Base-by-base conservation (phyloP, 2,797 vertebrate genomes). In the Thalassophryne amazonica region DNA sequence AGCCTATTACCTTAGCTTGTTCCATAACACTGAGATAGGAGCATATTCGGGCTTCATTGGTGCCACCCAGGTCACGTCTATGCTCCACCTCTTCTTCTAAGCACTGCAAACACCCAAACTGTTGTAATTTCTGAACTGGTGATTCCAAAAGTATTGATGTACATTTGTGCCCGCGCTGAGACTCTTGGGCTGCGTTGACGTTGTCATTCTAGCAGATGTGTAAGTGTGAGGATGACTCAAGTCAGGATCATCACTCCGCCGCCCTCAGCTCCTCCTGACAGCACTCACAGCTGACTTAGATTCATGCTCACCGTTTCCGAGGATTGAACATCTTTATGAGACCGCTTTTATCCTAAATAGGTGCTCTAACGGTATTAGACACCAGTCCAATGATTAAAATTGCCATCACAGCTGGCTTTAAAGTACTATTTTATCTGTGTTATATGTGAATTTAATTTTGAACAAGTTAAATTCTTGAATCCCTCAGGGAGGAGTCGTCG, bases 161-260 rank as follows among this genome's bases (percentile, higher is more conserved):
- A n/a, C n/a, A n/a, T 81, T 79, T 81, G 70, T 69, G 70, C 68
- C 71, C 59, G 51, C 60, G 30, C 40, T 5, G 12, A 67, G 60
- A 36, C 47, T 73, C 74, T 65, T 79, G 54, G 54, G 47, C 57
- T 60, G 34, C 81, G 78, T 84, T 81, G 76, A 80, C 87, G 78
- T 83, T 86, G 73, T 83, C 73, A 86, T 84, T 78, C 76, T 32
- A 63, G 59, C 46, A 56, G 65, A 78, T 78, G 75, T 85, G 84
- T 78, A 76, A 80, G 74, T 78, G 78, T 78, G 50, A 72, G 52
- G 53, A 74, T 86, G 86, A 90, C 76, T 89, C 86, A 89, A 78
- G 45, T 25, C 27, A 69, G 75, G 80, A 83, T 83, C 77, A 71
- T 79, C 79, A 67, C 65, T 81, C 71, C 66, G 59, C 70, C 39